A percentile compares a stretch with the other conserved stretches of the same genome.
Conservation (phyloP, 92 coral and sea anemone genomes). For the Nematostella vectensis region DNA sequence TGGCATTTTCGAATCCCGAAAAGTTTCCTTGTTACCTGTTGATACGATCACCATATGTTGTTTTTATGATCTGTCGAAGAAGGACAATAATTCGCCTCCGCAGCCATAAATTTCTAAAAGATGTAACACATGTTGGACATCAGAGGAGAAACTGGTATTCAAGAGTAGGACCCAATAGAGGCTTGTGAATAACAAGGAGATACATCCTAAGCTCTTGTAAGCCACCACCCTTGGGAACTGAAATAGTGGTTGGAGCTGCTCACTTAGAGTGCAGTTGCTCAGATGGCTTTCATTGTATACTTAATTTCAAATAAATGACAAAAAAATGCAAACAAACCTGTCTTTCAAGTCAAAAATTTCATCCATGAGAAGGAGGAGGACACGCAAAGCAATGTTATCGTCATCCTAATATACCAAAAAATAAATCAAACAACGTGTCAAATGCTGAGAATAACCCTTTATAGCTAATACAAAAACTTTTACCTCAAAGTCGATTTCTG, state of each 20-base stretch:
- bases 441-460: background rate
- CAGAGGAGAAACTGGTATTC: background rate
- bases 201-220: no score
- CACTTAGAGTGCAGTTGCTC: no score
- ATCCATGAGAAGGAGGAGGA: constrained; percentile 88
- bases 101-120: constrained; percentile 77
- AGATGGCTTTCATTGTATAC: no score
- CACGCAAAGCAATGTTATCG: constrained; percentile 90
- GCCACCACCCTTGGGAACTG: no score
- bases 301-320: no score
- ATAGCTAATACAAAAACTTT: no score
- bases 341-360: constrained; percentile 92
- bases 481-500: constrained; percentile 84
- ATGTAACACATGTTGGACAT: background rate
- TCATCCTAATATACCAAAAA: constrained; percentile 47
- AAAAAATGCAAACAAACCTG: constrained; percentile 52
- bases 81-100: constrained; percentile 85
- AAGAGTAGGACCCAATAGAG: no score
- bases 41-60: constrained; percentile 89
- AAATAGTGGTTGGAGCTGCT: no score
- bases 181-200: no score
- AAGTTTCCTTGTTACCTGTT: no score
- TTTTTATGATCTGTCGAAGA: constrained; percentile 86
- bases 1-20: no score
- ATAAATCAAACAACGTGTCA: background rate